Evolutionary conservation across 2,113 vertebrate species (phyloP), one percentile per base, ranked within the genome.

Genomic region (Mastomys natalensis): DNA sequence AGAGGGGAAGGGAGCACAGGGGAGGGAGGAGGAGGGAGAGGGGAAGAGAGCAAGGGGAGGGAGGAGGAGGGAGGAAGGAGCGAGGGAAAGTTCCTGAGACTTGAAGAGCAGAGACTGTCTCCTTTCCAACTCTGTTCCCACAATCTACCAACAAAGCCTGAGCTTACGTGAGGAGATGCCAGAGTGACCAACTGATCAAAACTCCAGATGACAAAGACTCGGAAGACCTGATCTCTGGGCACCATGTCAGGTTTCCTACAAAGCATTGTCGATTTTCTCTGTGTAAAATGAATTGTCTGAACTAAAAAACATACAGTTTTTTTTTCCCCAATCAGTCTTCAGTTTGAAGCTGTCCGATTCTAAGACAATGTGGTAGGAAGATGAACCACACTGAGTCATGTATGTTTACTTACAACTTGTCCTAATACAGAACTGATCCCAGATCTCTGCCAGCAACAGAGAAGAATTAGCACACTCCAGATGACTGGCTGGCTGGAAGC

Each of bases 371-470:
- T 70, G 72, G 72, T 22, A 55, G 58, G 51, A 88, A 87, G 62
- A 89, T 43, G 72, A 78, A 40, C 60, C 34, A 45, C 66, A 51
- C 40, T 51, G 81, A 95, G 77, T 87, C 66, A 95, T 26, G 84
- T n/a, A 40, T 92, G 95, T 96, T 96, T 94, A 89, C 94, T 97
- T 81, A 95, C 94, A 95, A 89, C 82, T 94, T 92, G 93, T 98
- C 94, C 96, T 78, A 40, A 66, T 21, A 34, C 91, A 86, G 82
- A 95, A 81, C 86, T 53, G 62, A 86, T 70, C 95, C 87, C 87
- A 96, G 73, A 43, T 91, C 92, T 80, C 93, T 97, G 97, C 87
- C 97, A 97, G 81, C 40, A 0, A 91, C 21, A 60, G 89, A 88
- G 87, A 91, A 89, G 62, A 96, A 84, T 45, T 87, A 91, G 77